A percentile compares a stretch with the other conserved stretches of the same genome.
Evolutionary conservation across 35 echinoderm and acorn worm species (phyloP).

Genomic region (Stichopus chloronotus): DNA sequence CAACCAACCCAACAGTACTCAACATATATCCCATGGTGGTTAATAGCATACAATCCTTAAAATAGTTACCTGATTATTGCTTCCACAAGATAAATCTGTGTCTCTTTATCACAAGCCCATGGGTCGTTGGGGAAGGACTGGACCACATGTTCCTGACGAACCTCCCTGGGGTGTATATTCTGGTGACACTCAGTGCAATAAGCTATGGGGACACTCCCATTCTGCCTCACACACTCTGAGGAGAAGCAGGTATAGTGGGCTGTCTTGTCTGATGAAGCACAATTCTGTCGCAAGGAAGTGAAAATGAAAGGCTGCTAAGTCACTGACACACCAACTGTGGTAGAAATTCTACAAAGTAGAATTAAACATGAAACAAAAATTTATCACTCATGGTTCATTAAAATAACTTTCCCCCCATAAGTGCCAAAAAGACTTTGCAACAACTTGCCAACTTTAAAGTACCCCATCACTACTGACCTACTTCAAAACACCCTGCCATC

Average conservation of each 20-base stretch:
- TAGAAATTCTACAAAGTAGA: too few relatives aligned
- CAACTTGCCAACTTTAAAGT: too few relatives aligned
- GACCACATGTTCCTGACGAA: conserved; percentile 73
- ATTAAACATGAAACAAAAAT: too few relatives aligned
- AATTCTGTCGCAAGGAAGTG: conserved; percentile 70
- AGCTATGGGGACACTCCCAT: conserved; percentile 76
- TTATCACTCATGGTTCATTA: too few relatives aligned
- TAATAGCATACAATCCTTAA: not conserved
- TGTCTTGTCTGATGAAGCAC: conserved; percentile 73
- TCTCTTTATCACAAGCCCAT: conserved; percentile 87
- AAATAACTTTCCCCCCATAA: too few relatives aligned
- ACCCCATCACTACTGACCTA: too few relatives aligned
- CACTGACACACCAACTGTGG: too few relatives aligned
- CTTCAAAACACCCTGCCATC: too few relatives aligned
- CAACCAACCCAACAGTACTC: too few relatives aligned
- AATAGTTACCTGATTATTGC: conserved; percentile 83
- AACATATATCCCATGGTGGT: too few relatives aligned
- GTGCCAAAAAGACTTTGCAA: too few relatives aligned
- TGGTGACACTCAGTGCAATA: conserved; percentile 79
- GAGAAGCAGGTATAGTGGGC: conserved; percentile 82
- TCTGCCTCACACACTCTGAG: conserved; percentile 76
- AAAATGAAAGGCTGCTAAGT: too few relatives aligned
- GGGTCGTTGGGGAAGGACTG: conserved; percentile 91
- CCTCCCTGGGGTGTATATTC: conserved; percentile 62
- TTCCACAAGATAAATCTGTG: conserved; percentile 85